A percentile compares a stretch with the other conserved stretches of the same genome.
These are phyloP conservation scores for Pseudocheirus occidentalis DNA, from an alignment of 2,797 vertebrate genomes.

Conservation along the genomic window DNA sequence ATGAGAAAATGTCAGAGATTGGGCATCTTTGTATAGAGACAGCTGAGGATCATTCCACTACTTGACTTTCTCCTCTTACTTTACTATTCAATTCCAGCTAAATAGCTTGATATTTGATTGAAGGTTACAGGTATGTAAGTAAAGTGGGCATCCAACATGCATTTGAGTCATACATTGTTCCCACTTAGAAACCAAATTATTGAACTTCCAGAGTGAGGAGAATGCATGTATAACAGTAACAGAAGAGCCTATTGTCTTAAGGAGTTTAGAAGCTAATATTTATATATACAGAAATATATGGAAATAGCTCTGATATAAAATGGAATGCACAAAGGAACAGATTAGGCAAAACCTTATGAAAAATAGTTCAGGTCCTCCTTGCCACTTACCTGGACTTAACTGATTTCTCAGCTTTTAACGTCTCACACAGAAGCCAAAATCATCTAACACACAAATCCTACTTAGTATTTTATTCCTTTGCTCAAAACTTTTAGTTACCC, in stretches of 20 bases:
- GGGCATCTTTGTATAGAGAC: background rate
- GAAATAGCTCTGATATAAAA: background rate
- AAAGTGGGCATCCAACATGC: background rate
- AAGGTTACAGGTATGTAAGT: background rate
- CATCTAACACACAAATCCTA: background rate
- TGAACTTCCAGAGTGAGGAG: background rate
- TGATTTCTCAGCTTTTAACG: background rate
- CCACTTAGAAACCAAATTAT: background rate
- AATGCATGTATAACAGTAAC: background rate
- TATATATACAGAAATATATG: background rate
- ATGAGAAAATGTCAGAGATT: background rate
- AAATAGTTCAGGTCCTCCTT: background rate
- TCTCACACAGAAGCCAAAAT: background rate
- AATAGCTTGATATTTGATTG: background rate
- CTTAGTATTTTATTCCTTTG: background rate
- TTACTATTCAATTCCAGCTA: background rate
- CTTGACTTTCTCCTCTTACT: background rate
- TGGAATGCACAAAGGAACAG: background rate
- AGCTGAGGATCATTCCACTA: background rate
- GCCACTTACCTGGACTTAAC: background rate
- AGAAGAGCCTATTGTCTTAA: background rate
- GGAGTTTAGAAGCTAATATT: background rate
- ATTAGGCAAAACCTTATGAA: background rate
- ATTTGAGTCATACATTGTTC: background rate
- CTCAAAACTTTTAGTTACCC: background rate